Evolutionary conservation across 1,140 invertebrate genomes (phyloP).

Genomic region (Marisa cornuarietis): DNA sequence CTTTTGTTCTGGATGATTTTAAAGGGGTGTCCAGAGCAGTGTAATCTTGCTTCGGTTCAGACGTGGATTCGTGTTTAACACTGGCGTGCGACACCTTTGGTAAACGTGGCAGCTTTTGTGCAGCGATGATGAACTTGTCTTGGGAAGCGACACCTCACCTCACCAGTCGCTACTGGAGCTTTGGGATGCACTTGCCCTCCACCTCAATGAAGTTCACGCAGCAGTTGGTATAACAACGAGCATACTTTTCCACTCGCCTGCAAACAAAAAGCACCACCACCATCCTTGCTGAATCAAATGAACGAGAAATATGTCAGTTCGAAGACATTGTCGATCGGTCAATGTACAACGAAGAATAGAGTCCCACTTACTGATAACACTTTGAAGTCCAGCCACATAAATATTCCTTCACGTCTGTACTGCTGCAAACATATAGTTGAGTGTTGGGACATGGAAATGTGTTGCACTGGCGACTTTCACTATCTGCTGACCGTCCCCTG

Average conservation of each 20-base stretch:
- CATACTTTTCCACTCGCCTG: constrained; percentile 9
- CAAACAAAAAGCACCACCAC: not conserved
- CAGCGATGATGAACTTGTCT: no score
- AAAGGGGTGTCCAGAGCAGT: no score
- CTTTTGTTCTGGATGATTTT: no score
- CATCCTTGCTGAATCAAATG: no score
- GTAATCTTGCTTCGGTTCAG: no score
- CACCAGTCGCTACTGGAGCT: not conserved
- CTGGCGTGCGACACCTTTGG: no score
- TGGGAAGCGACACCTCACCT: no score
- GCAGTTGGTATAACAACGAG: constrained; percentile 5
- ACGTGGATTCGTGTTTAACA: no score
- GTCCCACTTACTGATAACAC: constrained; percentile 19
- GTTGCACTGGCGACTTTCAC: constrained; percentile 26
- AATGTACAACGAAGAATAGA: not conserved
- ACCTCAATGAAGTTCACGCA: not conserved
- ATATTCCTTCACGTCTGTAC: constrained; percentile 17
- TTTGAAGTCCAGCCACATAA: constrained; percentile 27
- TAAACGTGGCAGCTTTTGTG: no score
- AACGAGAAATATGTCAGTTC: no score
- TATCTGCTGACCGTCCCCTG: constrained; percentile 16
- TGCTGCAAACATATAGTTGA: constrained; percentile 14
- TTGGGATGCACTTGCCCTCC: constrained; percentile 8
- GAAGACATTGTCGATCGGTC: not conserved
- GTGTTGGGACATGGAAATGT: constrained; percentile 23